Evolutionary conservation across 2,888 invertebrate genomes (phyloP).

Genomic region (Tachina fera): DNA sequence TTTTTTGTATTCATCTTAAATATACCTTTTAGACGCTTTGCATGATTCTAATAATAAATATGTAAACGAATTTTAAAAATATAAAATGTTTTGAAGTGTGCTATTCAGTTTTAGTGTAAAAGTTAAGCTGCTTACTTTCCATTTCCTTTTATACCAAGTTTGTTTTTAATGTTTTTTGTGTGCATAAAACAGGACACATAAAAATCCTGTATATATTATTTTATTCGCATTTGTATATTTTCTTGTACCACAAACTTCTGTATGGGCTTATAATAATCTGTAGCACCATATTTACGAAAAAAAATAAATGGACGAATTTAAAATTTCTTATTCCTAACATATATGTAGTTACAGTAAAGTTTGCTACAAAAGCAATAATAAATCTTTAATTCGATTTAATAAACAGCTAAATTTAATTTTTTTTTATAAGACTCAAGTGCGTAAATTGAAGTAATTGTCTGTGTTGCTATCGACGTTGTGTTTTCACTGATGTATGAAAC

Average conservation of each 20-base stretch:
- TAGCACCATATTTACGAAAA: not conserved
- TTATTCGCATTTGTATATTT: not conserved
- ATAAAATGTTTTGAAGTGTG: not conserved
- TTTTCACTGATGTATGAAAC: too few relatives aligned
- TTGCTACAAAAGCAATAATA: not conserved
- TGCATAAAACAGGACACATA: not conserved
- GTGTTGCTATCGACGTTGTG: too few relatives aligned
- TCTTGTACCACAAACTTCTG: constrained; percentile 12
- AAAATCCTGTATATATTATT: constrained; percentile 5
- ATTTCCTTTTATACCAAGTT: not conserved
- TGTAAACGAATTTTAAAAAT: not conserved
- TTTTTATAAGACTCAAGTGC: too few relatives aligned
- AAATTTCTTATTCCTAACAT: not conserved
- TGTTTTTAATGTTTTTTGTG: not conserved
- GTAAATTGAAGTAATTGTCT: too few relatives aligned
- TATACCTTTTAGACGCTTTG: not conserved
- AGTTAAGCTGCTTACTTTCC: constrained; percentile 51
- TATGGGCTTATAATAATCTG: not conserved
- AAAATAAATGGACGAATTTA: not conserved
- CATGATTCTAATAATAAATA: not conserved
- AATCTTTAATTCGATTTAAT: too few relatives aligned
- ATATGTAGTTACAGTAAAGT: not conserved
- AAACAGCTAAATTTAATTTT: too few relatives aligned
- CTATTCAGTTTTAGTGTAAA: constrained; percentile 31
- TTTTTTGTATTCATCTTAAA: not conserved